Evolutionary conservation across 1,140 invertebrate species (phyloP), one percentile per base, ranked within the genome.

Genomic region (Holcopasites calliopsidis): DNA sequence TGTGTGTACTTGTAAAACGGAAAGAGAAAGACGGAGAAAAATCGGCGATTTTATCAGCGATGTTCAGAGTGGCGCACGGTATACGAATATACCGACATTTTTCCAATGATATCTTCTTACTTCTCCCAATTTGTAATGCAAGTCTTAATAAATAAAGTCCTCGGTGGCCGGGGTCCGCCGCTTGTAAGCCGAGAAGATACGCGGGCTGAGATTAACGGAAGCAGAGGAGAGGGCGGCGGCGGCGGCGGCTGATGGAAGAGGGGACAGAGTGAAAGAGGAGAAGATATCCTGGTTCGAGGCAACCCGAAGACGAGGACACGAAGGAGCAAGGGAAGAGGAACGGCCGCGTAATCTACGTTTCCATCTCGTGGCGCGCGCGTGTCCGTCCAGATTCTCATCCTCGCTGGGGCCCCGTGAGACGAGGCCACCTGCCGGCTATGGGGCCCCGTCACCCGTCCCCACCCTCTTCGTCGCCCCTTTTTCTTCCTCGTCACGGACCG

Each of bases 301-400:
- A 64, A 47, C 42, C 23, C 50, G 40, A 49, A 35, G 75, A 73
- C 71, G 75, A 78, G 66, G 73, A 82, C 55, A 65, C 44, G 70
- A 68, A 77, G 52, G 61, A 79, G 77, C 71, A 79, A 79, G 76
- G 77, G 42, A 62, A 77, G 77, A 76, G 77, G 83, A 81, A 78
- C 64, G 70, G 79, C 49, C 70, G 77, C 83, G 85, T 87, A 89
- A 89, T 90, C 86, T 89, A 85, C 85, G 86, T 89, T 90, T 90
- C 88, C 88, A 90, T 91, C 90, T 89, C 86, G 88, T 89, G 89
- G 88, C 88, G 88, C 87, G 87, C 89, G 87, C 88, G 87, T 90
- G 90, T 90, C 89, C 87, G 78, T 86, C 87, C 87, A 86, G 88
- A 90, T 88, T 89, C 89, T 86, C 88, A 87, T 89, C 87, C 88